Percentiles rank a stretch among this genome's conserved stretches.
phyloP scores from a whole-genome alignment of 35 echinoderm and acorn worm genomes.

The Apostichopus japonicus region DNA sequence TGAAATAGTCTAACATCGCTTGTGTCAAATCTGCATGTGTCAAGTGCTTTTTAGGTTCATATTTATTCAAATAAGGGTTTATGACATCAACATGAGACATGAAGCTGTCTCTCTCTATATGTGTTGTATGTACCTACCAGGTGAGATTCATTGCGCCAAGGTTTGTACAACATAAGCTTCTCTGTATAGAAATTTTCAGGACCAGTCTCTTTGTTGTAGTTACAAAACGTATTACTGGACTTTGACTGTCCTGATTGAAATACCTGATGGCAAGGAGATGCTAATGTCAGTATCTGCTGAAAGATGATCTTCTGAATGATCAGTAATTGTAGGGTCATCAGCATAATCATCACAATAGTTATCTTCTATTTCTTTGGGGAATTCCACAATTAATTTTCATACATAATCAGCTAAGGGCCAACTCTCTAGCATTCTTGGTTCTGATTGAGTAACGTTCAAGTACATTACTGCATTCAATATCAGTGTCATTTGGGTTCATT shows the following conservation, averaged over 20 bases:
- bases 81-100: not conserved
- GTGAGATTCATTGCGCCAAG: constrained; percentile 35
- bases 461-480: constrained; percentile 54
- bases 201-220: constrained; percentile 28
- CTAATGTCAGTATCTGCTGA: not conserved
- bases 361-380: constrained; percentile 16
- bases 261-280: constrained; percentile 2
- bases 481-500: constrained; percentile 25
- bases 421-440: not conserved
- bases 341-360: constrained; percentile 9
- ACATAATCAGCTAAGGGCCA: constrained; percentile 51
- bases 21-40: not conserved
- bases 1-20: not conserved
- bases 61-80: not conserved
- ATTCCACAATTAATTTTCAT: not conserved
- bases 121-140: not conserved
- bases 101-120: not conserved
- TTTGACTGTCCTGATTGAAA: not conserved
- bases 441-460: constrained; percentile 36
- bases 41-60: not conserved
- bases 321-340: not conserved
- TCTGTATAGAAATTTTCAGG: constrained; percentile 48
- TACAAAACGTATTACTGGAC: constrained; percentile 35
- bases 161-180: constrained; percentile 31
- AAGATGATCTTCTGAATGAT: too few species aligned